These are phyloP conservation scores for Corythoichthys haematopterus DNA, from an alignment of 2,113 vertebrate genomes.

Conservation along the genomic window DNA sequence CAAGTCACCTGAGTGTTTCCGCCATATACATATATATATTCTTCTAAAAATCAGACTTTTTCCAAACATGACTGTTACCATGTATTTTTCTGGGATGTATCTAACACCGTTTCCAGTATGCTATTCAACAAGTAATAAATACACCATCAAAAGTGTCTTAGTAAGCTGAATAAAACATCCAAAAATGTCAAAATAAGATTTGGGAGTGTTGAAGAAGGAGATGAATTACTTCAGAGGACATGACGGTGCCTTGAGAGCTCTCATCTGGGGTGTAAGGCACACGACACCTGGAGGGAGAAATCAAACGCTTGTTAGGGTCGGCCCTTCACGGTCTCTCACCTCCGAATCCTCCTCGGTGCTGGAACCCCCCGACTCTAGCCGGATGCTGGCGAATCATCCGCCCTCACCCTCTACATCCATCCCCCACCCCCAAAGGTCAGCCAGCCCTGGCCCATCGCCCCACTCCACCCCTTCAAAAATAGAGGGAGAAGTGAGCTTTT, in stretches of 20 bases:
- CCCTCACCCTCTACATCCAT: constrained; percentile 4
- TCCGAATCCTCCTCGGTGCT: constrained; percentile 45
- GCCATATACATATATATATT: background rate
- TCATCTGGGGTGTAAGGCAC: constrained; percentile 36
- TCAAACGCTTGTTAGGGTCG: constrained; percentile 63
- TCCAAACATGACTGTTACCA: too few relatives aligned
- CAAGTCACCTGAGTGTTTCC: too few relatives aligned
- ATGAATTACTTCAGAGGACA: constrained; percentile 27
- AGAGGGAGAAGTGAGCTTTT: constrained; percentile 39
- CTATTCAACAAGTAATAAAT: too few relatives aligned
- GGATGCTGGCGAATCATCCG: constrained; percentile 22
- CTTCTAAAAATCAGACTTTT: background rate
- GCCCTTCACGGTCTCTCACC: constrained; percentile 74
- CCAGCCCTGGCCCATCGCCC: constrained; percentile 28
- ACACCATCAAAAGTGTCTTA: background rate
- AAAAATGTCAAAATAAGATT: background rate
- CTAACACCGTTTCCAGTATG: too few relatives aligned
- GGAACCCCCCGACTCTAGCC: constrained; percentile 20
- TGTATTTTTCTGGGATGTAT: too few relatives aligned
- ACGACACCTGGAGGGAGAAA: constrained; percentile 61
- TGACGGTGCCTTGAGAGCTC: constrained; percentile 23
- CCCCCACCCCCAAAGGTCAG: constrained; percentile 60
- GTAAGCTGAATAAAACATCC: background rate
- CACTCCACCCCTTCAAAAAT: constrained; percentile 21
- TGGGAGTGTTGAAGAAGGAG: background rate